Conservation (phyloP, 2,888 invertebrate species). For the Sesia bembeciformis region DNA sequence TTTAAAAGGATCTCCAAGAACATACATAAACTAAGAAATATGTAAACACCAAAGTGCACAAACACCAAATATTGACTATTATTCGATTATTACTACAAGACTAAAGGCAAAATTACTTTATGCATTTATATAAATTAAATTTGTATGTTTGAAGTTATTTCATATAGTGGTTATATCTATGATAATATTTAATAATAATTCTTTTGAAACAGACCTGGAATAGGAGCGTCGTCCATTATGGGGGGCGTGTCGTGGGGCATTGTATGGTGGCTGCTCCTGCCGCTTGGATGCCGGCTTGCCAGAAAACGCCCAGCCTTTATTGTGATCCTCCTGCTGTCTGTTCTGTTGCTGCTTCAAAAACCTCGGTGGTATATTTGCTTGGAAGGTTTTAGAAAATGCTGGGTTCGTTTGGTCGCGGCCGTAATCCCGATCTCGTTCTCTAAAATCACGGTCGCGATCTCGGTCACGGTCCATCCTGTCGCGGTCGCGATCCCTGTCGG, state of each 20-base stretch:
- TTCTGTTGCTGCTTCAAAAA: conserved; percentile 85
- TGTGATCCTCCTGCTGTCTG: conserved; percentile 56
- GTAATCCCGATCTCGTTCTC: conserved; percentile 23
- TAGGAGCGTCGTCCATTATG: conserved; percentile 61
- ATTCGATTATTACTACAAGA: no score
- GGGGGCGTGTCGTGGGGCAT: conserved; percentile 50
- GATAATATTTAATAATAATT: no score
- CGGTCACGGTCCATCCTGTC: conserved; percentile 25
- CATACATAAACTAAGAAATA: no score
- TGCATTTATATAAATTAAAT: no score
- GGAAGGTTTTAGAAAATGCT: conserved; percentile 83
- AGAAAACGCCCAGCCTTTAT: conserved; percentile 60
- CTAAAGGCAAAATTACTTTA: no score
- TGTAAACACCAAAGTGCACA: no score
- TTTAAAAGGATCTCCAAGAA: no score
- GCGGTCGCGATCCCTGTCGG: conserved; percentile 30
- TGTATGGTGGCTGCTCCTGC: conserved; percentile 53
- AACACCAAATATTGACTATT: no score
- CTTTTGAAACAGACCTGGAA: conserved; percentile 37
- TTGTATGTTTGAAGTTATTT: no score
- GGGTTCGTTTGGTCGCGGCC: conserved; percentile 71
- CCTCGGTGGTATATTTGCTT: conserved; percentile 88
- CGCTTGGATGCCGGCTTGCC: conserved; percentile 52
- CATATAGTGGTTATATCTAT: no score
- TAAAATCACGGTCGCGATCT: conserved; percentile 30